Base-by-base conservation (phyloP, 2,888 invertebrate genomes). In the Drosophila peninsularis region DNA sequence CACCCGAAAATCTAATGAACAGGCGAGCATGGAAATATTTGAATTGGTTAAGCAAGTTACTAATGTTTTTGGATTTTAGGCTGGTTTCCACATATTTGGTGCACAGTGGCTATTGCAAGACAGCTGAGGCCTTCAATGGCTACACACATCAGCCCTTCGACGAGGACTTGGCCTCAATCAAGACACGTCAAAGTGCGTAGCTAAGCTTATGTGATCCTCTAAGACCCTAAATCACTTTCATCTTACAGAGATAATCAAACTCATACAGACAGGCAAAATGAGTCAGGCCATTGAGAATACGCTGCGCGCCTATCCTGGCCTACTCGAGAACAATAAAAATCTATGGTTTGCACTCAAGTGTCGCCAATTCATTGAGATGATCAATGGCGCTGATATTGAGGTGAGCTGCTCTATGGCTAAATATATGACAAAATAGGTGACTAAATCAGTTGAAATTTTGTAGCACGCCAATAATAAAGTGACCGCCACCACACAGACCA, bases 341-440 rank as follows among this genome's bases (percentile, higher is more conserved):
- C 94, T 99, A 87, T 94, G 98, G 92, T 99, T 99, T 93, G 96
- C 97, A 94, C 95, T 99, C 90, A 98, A 98, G 93, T 98, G 98
- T 92, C 96, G 99, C 73, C 99, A 99, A 94, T 99, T 99, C 93
- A 97, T 99, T 41, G 99, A 99, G 93, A 98, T 99, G 98, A 97
- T 99, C 78, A 97, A 97, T 93, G 98, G 98, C 65, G 95, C 96
- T 61, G 97, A 98, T 93, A 94, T 95, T 49, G 96, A 95, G 93
- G 83, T 84, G 5, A 34, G 53, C 56, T 39, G 19, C 1, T 7
- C 10, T 21, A 24, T 24, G 24, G 24, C 4, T 24, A 3, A 3
- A 24, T 24, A 24, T 24, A 2, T 24, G 24, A 24, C 24, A 24
- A 2, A n/a, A n/a, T n/a, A n/a, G n/a, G n/a, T n/a, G 24, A 24